Percentiles rank a stretch among this genome's conserved stretches.
Conservation (phyloP, 2,113 vertebrate genomes). For the Odobenus rosmarus region DNA sequence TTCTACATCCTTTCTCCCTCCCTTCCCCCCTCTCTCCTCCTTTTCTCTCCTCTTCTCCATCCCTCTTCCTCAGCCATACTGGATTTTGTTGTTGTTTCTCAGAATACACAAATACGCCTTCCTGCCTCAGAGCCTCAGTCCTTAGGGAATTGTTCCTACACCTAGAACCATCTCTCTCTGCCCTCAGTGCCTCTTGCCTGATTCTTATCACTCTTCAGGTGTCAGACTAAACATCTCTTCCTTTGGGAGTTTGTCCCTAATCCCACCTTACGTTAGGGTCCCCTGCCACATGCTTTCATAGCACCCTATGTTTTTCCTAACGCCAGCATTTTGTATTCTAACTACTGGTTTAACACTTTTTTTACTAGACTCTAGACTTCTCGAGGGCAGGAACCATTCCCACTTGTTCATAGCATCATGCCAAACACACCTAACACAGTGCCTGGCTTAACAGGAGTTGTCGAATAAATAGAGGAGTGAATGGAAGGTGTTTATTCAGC, state of each 20-base stretch:
- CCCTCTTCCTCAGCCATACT: neutral
- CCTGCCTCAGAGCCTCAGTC: neutral
- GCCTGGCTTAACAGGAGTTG: neutral
- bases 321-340: neutral
- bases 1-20: neutral
- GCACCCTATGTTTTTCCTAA: neutral
- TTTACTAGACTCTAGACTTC: neutral
- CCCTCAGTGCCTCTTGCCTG: neutral
- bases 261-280: neutral
- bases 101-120: neutral
- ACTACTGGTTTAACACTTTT: neutral
- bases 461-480: neutral
- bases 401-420: neutral
- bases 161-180: neutral
- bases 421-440: no score
- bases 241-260: neutral
- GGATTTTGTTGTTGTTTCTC: neutral
- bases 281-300: neutral
- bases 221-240: neutral
- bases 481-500: neutral
- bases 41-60: neutral
- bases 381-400: neutral
- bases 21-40: no score
- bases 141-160: neutral
- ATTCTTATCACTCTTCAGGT: neutral